Evolutionary conservation across 1,140 invertebrate genomes (phyloP), one percentile per base, ranked within the genome.

Genomic region (Bombus affinis): DNA sequence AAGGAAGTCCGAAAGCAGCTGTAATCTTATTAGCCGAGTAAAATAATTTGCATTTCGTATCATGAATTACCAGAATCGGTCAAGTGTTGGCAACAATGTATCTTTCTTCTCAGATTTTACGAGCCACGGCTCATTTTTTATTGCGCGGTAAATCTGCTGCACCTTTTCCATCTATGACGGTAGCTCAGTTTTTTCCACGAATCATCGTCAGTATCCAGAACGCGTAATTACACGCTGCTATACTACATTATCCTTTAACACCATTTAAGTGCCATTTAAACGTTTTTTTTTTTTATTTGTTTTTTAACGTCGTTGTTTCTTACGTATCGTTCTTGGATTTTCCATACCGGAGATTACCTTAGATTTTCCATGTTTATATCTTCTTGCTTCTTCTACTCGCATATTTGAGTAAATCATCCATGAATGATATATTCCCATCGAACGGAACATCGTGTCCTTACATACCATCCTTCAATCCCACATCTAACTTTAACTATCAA

Each of bases 231-330:
- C 22, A 68, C 25, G 12, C 0, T 10, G 39, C 22, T 22, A n/a
- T 47, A 22, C 35, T 44, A 44, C 13, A 57, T 57, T 53, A 10
- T 47, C 74, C 84, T 91, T 91, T 92, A 90, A 89, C 86, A 59
- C 85, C 85, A 82, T 85, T 89, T 90, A 91, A 91, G 77, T 89
- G 86, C 86, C 90, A 88, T 91, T 91, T 92, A 91, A 90, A 88
- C 78, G 79, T 53, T 85, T 91, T 88, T 10, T 12, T 42, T 12
- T 2, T 42, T 42, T 12, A 0, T 92, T 89, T 89, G 84, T 86
- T 86, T 86, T 28, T 72, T 62, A 74, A 6, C 70, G 42, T 62
- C 25, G 66, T 35, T 68, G 22, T 72, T 84, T 84, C 82, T 71
- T 62, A 57, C 66, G 53, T 66, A 39, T 72, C 75, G 42, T 42